Base-by-base conservation (phyloP, 2,888 invertebrate species). In the Xestia c-nigrum region DNA sequence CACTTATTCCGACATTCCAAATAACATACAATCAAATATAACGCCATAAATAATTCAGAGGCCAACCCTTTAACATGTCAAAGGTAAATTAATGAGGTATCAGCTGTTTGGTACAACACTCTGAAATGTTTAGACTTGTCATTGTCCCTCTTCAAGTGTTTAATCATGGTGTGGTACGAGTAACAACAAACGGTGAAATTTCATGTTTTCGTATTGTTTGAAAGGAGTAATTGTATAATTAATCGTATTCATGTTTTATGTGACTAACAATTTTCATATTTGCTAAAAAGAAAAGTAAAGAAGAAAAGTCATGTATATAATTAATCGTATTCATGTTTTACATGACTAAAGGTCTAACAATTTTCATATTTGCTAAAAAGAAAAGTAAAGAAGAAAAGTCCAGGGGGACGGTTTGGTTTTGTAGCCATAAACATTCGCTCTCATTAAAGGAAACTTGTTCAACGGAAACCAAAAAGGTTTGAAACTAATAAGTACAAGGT, bases 71-170 rank as follows among this genome's bases (percentile, higher is more conserved):
- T 67, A 24, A 68, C 59, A 68, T 74, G 74, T 76, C 85, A 86
- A 81, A 81, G 72, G 64, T 78, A 76, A 83, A 85, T 85, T 86
- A 85, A 80, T 66, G 75, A 63, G 61, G 73, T 57, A 71, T 76
- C 61, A 70, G 79, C 38, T 63, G 74, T 71, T 79, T 85, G 65
- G 79, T 80, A 73, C 69, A 74, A 14, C 50, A 63, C 59, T 31
- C 40, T 9, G 40, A 47, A 68, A 65, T 55, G 38, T 64, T 71
- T 47, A 21, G 31, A 43, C 55, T 38, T 72, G 61, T 72, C 40
- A 43, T n/a, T 50, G 31, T 67, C 66, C 52, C 59, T 72, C 24
- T 31, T 76, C 38, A 69, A 57, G n/a, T 24, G 63, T 71, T 69
- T 47, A 72, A 68, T 67, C 21, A 46, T 57, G 55, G 40, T 59